Base-by-base conservation (phyloP, 2,888 invertebrate genomes). In the Latrodectus hesperus region DNA sequence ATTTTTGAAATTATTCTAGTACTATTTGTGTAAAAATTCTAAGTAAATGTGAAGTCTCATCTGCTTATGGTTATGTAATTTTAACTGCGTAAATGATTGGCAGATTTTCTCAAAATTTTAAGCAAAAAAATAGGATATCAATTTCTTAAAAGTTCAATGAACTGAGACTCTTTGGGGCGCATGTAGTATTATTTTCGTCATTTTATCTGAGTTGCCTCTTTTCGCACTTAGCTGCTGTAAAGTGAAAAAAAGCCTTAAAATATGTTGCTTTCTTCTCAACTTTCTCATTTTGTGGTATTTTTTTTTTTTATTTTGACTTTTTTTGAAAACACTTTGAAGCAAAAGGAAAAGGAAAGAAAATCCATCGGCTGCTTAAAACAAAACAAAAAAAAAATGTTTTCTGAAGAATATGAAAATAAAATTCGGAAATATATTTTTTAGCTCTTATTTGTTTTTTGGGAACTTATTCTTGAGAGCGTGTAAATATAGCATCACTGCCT, bases 201-300 rank as follows among this genome's bases (percentile, higher is more conserved):
- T 17, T 74, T 82, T 82, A 82, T 75, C 82, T 82, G 26, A 74
- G 82, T 65, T 74, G 75, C 38, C 75, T 82, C 70, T 51, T 75
- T 70, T 82, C 49, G 65, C 82, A 75, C 68, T 65, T 82, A 55
- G n/a, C 67, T 75, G 12, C 67, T 17, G 52, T 16, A 67, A 12
- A 67, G 9, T 51, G 60, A 79, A 81, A 81, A 81, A 71, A 75
- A 55, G 22, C 82, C 70, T 70, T 74, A 75, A 82, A 82, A 82
- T 75, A 60, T 26, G 55, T 75, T 51, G 53, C 49, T 52, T 52
- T 68, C 22, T 53, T 78, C 53, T 76, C 49, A 51, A 22, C 81
- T 67, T 22, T n/a, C 64, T 38, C 72, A 51, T 26, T 73, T 51
- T 64, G 12, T 49, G 14, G 17, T 26, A 14, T 64, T 17, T 75